Evolutionary conservation across 2,888 invertebrate genomes (phyloP), one percentile per base, ranked within the genome.

Genomic region (Macrostomum cliftonense): DNA sequence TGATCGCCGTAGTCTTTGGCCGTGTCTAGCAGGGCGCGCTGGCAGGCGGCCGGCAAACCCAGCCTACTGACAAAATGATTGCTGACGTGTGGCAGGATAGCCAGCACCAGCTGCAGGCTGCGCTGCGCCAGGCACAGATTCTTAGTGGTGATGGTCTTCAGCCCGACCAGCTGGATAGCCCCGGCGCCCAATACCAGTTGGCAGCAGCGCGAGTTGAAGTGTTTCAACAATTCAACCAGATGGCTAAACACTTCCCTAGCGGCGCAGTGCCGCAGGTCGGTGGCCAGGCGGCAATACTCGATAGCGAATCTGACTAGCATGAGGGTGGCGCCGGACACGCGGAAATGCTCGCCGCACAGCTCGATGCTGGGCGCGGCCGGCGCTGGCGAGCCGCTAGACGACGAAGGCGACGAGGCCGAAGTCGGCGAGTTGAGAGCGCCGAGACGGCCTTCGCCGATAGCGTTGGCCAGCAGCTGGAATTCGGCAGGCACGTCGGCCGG

Each of bases 171-270:
- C 63, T 86, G 83, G 63, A 95, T 78, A 7, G 97, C 95, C 42
- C 93, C 93, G 39, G 93, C 95, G 42, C 93, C 95, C 49, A 97
- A 75, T 48, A 97, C 85, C 58, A 97, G 75, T 68, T 93, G 91
- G 71, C 87, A 91, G 1, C 74, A 72, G 49, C 74, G 63, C 2
- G 74, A 73, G 58, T 73, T 76, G 59, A 75, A 76, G 47, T 64
- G 64, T 67, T 85, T 78, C 55, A 89, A 73, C 47, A 93, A 72
- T 68, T 91, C 91, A n/a, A 85, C 77, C 59, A 89, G 78, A 64
- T 86, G 79, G 53, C 83, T 77, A 39, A 86, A 79, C 54, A 88
- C 76, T 56, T 82, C 81, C 52, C 81, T 78, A 17, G 84, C 79
- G 47, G 84, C 76, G 19, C 81, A 76, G n/a, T 82, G 78, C 14